Percentiles rank a stretch among this genome's conserved stretches.
Conservation (phyloP, 2,888 invertebrate genomes). For the Parthenolecanium corni region DNA sequence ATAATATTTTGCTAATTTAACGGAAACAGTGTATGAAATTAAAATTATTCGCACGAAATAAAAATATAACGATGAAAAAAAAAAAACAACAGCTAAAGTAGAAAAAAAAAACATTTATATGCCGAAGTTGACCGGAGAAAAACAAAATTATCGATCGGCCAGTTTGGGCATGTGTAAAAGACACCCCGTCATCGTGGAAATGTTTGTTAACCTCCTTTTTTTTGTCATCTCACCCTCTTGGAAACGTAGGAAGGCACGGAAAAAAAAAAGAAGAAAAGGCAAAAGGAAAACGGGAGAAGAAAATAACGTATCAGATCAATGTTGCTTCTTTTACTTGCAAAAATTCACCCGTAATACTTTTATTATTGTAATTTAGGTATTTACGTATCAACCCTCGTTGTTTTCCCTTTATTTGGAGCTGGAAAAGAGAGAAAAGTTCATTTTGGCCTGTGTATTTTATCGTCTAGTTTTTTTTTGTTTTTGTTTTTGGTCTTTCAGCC, state of each 20-base stretch:
- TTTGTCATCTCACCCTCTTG: neutral
- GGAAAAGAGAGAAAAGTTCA: too few species aligned
- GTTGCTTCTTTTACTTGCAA: constrained; percentile 4
- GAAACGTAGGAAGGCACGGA: neutral
- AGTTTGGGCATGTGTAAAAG: constrained; percentile 1
- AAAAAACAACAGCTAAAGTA: too few species aligned
- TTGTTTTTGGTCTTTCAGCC: too few species aligned
- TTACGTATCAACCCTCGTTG: constrained; percentile 10
- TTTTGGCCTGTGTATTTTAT: too few species aligned
- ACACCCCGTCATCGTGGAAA: neutral
- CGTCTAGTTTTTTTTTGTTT: too few species aligned
- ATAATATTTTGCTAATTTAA: too few species aligned
- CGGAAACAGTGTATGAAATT: too few species aligned
- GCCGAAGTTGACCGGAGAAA: neutral
- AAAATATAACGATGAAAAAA: too few species aligned
- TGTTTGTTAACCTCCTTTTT: constrained; percentile 19
- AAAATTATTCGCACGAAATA: too few species aligned
- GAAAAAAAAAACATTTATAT: neutral
- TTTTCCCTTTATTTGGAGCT: neutral
- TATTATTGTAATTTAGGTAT: neutral
- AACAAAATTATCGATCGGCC: neutral
- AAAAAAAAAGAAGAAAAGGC: neutral
- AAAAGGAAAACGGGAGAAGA: too few species aligned
- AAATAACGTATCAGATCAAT: constrained; percentile 10
- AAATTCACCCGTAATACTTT: constrained; percentile 14